phyloP scores from a whole-genome alignment of 2,113 vertebrate species.

The Perca schrenkii region DNA sequence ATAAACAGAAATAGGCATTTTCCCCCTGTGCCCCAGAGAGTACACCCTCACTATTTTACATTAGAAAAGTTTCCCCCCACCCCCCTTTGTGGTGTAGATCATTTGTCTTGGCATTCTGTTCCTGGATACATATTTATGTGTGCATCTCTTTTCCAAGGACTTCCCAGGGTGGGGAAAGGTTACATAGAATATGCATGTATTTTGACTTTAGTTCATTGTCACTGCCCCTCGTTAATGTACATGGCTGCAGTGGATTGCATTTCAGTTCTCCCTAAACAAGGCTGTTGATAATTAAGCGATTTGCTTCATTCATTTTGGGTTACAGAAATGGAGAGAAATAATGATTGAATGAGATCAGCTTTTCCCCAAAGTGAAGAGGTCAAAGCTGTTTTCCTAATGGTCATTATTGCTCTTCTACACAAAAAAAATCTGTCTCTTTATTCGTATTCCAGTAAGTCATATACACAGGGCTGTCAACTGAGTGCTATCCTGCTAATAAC shows the following conservation, averaged over 20 bases:
- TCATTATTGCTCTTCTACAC: slow-evolving; percentile 40
- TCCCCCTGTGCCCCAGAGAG: not conserved
- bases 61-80: no score
- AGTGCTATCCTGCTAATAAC: slow-evolving; percentile 44
- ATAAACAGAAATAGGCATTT: slow-evolving; percentile 3
- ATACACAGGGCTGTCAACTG: slow-evolving; percentile 28
- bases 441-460: slow-evolving; percentile 33
- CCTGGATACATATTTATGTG: slow-evolving; percentile 15
- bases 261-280: slow-evolving; percentile 19
- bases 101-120: slow-evolving; percentile 12
- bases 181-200: slow-evolving; percentile 51
- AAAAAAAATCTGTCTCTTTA: slow-evolving; percentile 34
- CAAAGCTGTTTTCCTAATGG: slow-evolving; percentile 64
- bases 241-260: slow-evolving; percentile 25
- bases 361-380: slow-evolving; percentile 60
- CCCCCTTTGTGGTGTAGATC: not conserved
- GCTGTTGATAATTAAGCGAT: slow-evolving; percentile 32
- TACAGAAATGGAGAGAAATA: slow-evolving; percentile 52
- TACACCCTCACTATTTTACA: slow-evolving; percentile 20
- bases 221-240: slow-evolving; percentile 50
- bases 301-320: slow-evolving; percentile 30
- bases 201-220: slow-evolving; percentile 24
- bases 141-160: slow-evolving; percentile 30
- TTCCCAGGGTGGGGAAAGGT: slow-evolving; percentile 38
- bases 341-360: slow-evolving; percentile 53